Evolutionary conservation across 1,140 invertebrate genomes (phyloP), one percentile per base, ranked within the genome.

Genomic region (Drosophila murphyi): DNA sequence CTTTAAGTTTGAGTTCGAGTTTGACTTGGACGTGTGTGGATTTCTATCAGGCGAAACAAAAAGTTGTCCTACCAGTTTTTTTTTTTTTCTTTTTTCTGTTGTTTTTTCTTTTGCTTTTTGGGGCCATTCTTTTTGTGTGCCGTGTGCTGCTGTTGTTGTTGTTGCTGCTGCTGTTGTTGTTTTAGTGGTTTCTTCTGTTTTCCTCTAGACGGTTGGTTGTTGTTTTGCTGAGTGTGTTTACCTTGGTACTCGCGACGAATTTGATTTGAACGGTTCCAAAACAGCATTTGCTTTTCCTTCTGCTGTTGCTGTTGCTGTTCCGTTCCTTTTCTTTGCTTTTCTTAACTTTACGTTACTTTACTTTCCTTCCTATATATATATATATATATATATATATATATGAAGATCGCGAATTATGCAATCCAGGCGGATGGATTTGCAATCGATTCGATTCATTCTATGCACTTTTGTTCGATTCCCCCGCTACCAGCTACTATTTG

Each of bases 51-150:
- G 73, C 76, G 73, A 82, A 72, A 82, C 72, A 78, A 82, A 78
- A 82, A 82, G 79, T 82, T 82, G 79, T 82, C 73, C 72, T 78
- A 78, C 79, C 76, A 79, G 76, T 82, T 82, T 81, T 80, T 61
- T 72, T 47, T 75, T 47, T 61, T 5, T 39, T 64, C 63, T 47
- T 62, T 35, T 29, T 69, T 61, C 65, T 76, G 54, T 64, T 76
- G 68, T 75, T 81, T 64, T 48, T 74, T 78, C 55, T 76, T 65
- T 60, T 72, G 65, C 65, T 76, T 72, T 77, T 78, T 73, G 69
- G 75, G 74, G 78, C 65, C 55, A 63, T 59, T 83, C 60, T 80
- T 60, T 62, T 78, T 68, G 62, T 72, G 41, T 72, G 70, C 43
- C 62, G 69, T 45, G 10, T 57, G n/a, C 32, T 63, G 39, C 32